Percentiles rank a stretch among this genome's conserved stretches.
Conservation (phyloP, 2,888 invertebrate genomes). For the Phaedon cochleariae region DNA sequence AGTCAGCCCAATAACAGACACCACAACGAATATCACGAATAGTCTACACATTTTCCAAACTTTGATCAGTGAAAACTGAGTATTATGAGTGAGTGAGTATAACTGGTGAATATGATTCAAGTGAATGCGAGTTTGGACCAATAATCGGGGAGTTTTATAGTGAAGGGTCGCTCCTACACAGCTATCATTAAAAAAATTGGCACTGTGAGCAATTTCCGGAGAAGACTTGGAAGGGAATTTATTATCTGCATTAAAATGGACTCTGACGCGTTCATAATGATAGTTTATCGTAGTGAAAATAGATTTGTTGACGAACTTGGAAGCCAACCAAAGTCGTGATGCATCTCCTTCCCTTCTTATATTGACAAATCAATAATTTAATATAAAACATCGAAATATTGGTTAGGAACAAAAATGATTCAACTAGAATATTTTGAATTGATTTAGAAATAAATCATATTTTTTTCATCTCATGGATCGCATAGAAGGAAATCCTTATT, state of each 20-base stretch:
- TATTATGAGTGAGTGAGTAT: no score
- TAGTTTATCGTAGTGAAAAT: background rate
- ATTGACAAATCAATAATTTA: no score
- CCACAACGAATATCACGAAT: background rate
- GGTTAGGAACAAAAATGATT: no score
- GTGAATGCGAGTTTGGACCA: background rate
- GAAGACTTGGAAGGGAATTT: background rate
- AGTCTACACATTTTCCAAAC: slow-evolving; percentile 4
- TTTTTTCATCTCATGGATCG: no score
- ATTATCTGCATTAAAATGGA: background rate
- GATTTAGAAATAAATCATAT: no score
- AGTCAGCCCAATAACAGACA: background rate
- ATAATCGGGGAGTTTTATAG: background rate
- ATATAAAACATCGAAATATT: no score
- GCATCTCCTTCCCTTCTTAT: background rate
- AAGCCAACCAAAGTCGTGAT: background rate
- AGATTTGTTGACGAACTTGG: background rate
- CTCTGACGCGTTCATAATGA: background rate
- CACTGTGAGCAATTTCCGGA: background rate
- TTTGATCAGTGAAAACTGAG: no score
- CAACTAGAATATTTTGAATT: no score
- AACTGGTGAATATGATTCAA: no score
- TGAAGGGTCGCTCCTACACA: background rate
- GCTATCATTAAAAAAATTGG: background rate
- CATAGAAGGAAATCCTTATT: no score